These are phyloP conservation scores for Bos indicus DNA, from an alignment of 2,113 vertebrate genomes.

Conservation along the genomic window DNA sequence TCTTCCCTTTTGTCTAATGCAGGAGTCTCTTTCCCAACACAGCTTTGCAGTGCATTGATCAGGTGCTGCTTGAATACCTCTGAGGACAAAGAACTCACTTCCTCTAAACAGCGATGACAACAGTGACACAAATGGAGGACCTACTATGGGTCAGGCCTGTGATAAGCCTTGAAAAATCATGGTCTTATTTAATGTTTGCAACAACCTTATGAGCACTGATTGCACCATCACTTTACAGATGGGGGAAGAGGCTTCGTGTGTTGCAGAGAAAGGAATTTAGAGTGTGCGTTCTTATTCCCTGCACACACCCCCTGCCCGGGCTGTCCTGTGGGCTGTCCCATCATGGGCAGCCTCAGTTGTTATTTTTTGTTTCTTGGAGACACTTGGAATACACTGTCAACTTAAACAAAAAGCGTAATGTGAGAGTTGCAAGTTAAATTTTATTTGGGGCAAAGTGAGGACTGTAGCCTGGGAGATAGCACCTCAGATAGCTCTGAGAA, in stretches of 20 bases:
- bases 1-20: neutral
- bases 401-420: neutral
- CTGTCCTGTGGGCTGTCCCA: neutral
- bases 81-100: constrained; percentile 41
- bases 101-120: neutral
- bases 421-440: neutral
- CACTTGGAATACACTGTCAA: neutral
- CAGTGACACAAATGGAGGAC: neutral
- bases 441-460: neutral
- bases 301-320: neutral
- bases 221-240: neutral
- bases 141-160: neutral
- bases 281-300: neutral
- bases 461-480: neutral
- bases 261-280: neutral
- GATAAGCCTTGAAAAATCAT: neutral
- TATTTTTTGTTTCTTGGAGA: neutral
- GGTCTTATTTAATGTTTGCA: neutral
- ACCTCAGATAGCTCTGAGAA: neutral
- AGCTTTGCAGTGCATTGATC: neutral
- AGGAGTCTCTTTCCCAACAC: neutral
- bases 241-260: neutral
- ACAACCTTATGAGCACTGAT: neutral
- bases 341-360: neutral
- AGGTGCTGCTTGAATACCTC: constrained; percentile 25